These are phyloP conservation scores for Tenualosa thibaudeaui DNA, from an alignment of 2,797 vertebrate species.

Conservation along the genomic window DNA sequence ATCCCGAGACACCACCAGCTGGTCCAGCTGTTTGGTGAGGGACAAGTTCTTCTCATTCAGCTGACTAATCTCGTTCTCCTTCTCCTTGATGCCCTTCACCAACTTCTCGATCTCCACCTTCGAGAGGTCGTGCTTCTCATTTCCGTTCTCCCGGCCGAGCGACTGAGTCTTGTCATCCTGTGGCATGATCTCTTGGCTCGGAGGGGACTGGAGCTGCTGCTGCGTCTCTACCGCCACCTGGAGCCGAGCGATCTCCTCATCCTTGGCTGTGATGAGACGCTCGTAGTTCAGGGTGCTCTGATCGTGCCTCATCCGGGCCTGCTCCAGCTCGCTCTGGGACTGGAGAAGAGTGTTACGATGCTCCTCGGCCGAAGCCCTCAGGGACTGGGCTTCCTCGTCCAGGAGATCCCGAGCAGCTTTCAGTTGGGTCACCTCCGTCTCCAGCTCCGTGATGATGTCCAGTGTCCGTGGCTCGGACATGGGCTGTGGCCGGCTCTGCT, in stretches of 20 bases:
- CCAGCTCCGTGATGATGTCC: slow-evolving; percentile 89
- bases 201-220: slow-evolving; percentile 67
- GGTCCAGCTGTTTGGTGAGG: slow-evolving; percentile 87
- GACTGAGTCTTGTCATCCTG: slow-evolving; percentile 88
- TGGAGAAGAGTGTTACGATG: slow-evolving; percentile 77
- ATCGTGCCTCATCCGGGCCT: slow-evolving; percentile 80
- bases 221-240: slow-evolving; percentile 79
- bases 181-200: slow-evolving; percentile 82
- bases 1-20: slow-evolving; percentile 82
- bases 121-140: slow-evolving; percentile 96
- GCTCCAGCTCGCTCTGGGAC: slow-evolving; percentile 85
- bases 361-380: slow-evolving; percentile 81
- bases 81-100: slow-evolving; percentile 92
- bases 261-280: slow-evolving; percentile 82
- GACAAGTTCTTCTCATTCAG: slow-evolving; percentile 93
- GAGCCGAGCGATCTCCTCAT: slow-evolving; percentile 84
- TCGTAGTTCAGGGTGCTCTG: slow-evolving; percentile 84
- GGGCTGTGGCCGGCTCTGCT: slow-evolving; percentile 81
- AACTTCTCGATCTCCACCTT: slow-evolving; percentile 91
- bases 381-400: slow-evolving; percentile 80
- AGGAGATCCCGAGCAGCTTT: slow-evolving; percentile 76
- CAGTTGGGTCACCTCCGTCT: slow-evolving; percentile 87
- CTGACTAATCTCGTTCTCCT: slow-evolving; percentile 92
- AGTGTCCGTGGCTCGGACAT: slow-evolving; percentile 83
- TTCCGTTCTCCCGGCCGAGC: slow-evolving; percentile 86